phyloP scores from a whole-genome alignment of 1,140 invertebrate genomes.

The Drosophila kohkoa region DNA sequence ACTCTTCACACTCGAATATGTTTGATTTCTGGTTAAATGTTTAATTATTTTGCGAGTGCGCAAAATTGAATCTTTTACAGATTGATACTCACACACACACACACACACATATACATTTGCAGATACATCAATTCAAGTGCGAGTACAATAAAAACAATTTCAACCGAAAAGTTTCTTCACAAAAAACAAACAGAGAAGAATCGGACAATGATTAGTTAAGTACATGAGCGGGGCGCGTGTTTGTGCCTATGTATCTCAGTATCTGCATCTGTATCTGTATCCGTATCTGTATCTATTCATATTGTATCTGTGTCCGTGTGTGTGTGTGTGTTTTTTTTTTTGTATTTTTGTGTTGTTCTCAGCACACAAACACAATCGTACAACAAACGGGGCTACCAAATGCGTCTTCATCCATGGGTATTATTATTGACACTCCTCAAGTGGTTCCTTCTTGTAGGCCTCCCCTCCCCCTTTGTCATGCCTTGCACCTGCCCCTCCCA shows the following conservation, averaged over 20 bases:
- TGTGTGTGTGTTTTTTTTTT: constrained; percentile 6
- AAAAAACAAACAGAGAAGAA: constrained; percentile 74
- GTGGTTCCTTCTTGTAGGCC: constrained; percentile 42
- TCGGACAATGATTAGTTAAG: constrained; percentile 75
- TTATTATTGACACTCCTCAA: constrained; percentile 67
- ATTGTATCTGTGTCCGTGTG: constrained; percentile 47
- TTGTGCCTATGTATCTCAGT: constrained; percentile 33
- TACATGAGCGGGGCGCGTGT: constrained; percentile 47
- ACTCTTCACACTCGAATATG: neutral
- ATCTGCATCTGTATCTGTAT: constrained; percentile 42
- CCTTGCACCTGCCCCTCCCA: neutral
- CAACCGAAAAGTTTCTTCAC: constrained; percentile 61
- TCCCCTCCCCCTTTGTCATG: neutral
- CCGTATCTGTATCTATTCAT: constrained; percentile 58
- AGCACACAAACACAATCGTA: constrained; percentile 37
- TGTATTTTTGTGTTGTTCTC: constrained; percentile 27
- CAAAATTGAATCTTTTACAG: constrained; percentile 22
- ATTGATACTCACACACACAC: too few species aligned
- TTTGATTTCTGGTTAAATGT: constrained; percentile 9
- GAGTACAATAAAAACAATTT: constrained; percentile 69
- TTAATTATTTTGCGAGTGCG: constrained; percentile 27
- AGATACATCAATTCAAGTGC: constrained; percentile 31
- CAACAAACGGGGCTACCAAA: constrained; percentile 48
- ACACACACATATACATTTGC: neutral
- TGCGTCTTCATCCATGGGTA: constrained; percentile 52